Base-by-base conservation (phyloP, 2,888 invertebrate genomes). In the Phengaris alcon region DNA sequence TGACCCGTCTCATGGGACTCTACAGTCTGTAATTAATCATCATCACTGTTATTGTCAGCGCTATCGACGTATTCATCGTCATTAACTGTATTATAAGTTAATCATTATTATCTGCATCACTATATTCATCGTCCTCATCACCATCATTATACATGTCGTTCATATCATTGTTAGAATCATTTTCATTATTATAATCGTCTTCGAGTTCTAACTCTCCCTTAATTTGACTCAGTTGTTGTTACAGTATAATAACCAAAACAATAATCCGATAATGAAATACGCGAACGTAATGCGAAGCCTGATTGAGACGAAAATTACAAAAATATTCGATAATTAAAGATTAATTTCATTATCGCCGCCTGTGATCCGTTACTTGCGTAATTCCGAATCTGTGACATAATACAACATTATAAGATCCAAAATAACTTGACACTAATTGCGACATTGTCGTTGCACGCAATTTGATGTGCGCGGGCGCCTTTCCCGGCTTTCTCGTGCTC, bases 401-500 rank as follows among this genome's bases (percentile, higher is more conserved):
- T 6, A 13, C 52, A n/a, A 54, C 6, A 35, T 13, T 35, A 54
- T 54, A 72, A 52, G 52, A 54, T 54, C 72, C 6, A 54, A 52
- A 72, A 12, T 54, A 22, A 22, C 9, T 64, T 64, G 64, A 44
- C 22, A 35, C 8, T 3, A 52, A 52, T 54, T 52, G 52, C 72
- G 72, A 72, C 54, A 69, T 51, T 44, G 70, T 69, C 74, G 15
- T 74, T 74, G 69, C 73, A 75, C 70, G 75, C 76, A 74, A 77
- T 77, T 73, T 75, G 74, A 74, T 54, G 74, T 55, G 73, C 75
- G 59, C 73, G 72, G 73, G 73, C 77, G 77, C 81, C 80, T 82
- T 81, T 81, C 81, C 79, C 78, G 75, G 79, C 82, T 82, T 82
- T 82, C 82, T 82, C 81, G 77, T 77, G 79, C 72, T 13, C 77